Conservation (phyloP, 2,888 invertebrate species). For the Sceliomorpha sp. region DNA sequence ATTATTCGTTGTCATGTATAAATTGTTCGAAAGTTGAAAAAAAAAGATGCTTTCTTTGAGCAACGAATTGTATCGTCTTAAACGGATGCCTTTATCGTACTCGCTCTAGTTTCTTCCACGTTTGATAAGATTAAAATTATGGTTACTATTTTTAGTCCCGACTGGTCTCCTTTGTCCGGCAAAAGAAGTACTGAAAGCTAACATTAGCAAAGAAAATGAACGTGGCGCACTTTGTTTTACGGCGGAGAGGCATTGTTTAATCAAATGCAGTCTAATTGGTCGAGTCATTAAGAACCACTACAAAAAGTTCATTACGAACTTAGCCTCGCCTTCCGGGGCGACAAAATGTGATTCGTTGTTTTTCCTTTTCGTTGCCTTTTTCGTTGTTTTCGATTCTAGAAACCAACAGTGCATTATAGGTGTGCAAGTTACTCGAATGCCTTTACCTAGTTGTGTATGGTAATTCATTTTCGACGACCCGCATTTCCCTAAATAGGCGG, state of each 20-base stretch:
- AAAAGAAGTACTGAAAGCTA: no score
- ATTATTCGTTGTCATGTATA: no score
- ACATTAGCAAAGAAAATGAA: constrained; percentile 23
- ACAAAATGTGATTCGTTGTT: constrained; percentile 37
- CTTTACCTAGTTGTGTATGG: constrained; percentile 11
- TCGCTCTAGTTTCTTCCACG: no score
- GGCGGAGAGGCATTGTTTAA: constrained; percentile 31
- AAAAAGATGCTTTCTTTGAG: no score
- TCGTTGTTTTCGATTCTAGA: constrained; percentile 15
- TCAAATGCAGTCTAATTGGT: constrained; percentile 42
- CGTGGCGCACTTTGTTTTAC: constrained; percentile 23
- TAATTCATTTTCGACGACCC: constrained; percentile 14
- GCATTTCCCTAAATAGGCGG: constrained; percentile 23
- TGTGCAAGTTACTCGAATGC: constrained; percentile 14
- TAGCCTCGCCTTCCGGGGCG: constrained; percentile 28
- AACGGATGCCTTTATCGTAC: no score
- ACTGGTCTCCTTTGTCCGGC: no score
- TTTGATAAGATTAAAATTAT: no score
- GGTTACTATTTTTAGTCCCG: no score
- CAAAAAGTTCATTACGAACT: constrained; percentile 43
- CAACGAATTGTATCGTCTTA: no score
- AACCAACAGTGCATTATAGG: constrained; percentile 10
- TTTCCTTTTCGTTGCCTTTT: constrained; percentile 12
- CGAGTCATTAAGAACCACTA: constrained; percentile 39
- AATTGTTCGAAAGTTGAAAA: no score